Percentiles rank a stretch among this genome's conserved stretches.
Conservation (phyloP, 2,888 invertebrate genomes). For the Siphonodentalium dalli region DNA sequence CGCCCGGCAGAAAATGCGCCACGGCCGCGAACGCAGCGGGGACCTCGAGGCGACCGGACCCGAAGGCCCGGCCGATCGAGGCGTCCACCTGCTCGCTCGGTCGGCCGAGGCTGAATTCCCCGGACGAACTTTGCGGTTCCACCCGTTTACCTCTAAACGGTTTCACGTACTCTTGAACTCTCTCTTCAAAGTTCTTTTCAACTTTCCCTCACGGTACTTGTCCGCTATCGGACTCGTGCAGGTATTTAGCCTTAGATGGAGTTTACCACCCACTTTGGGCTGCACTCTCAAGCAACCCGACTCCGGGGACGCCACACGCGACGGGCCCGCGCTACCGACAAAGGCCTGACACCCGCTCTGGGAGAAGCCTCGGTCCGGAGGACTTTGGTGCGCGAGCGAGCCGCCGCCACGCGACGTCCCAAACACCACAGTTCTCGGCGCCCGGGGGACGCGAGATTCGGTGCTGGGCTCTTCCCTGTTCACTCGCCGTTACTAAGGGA, state of each 20-base stretch:
- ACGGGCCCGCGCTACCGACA: constrained; percentile 31
- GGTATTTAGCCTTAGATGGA: constrained; percentile 71
- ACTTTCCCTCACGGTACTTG: constrained; percentile 76
- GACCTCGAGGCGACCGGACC: constrained; percentile 59
- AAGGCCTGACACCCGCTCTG: constrained; percentile 65
- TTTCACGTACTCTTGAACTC: constrained; percentile 71
- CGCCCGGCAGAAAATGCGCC: constrained; percentile 17
- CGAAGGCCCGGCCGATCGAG: constrained; percentile 71
- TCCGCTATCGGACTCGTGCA: constrained; percentile 73
- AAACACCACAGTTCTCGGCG: constrained; percentile 70
- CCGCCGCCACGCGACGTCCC: constrained; percentile 56
- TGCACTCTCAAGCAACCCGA: constrained; percentile 73
- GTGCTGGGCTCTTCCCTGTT: constrained; percentile 73
- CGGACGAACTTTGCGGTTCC: constrained; percentile 51
- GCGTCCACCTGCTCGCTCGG: constrained; percentile 70
- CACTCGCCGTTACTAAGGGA: constrained; percentile 73
- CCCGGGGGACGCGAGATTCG: constrained; percentile 67
- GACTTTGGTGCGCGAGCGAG: constrained; percentile 33
- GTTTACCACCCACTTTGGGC: constrained; percentile 73
- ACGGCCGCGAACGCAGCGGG: not conserved
- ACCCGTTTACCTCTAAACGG: constrained; percentile 65
- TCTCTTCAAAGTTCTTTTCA: constrained; percentile 73
- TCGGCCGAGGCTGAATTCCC: constrained; percentile 16
- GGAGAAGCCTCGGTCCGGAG: constrained; percentile 52
- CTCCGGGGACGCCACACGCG: constrained; percentile 30